phyloP scores from a whole-genome alignment of 2,113 vertebrate species.

The Actenoides hombroni region DNA sequence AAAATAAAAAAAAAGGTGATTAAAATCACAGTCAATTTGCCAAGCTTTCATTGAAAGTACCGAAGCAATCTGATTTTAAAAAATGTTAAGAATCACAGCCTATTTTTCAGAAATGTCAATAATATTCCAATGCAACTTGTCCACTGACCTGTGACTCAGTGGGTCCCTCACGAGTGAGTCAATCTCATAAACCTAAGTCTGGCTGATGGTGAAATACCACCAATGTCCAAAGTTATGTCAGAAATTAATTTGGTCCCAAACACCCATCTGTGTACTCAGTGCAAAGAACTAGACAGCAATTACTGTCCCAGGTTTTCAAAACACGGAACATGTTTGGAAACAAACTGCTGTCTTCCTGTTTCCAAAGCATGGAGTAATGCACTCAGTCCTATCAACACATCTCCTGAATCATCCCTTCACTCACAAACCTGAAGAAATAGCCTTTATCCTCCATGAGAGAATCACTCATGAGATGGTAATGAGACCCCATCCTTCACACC shows the following conservation, averaged over 20 bases:
- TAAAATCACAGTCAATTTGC: conserved; percentile 57
- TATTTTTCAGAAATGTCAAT: conserved; percentile 12
- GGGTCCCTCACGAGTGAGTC: not conserved
- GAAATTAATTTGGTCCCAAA: conserved; percentile 2
- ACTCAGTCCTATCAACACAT: fast-evolving
- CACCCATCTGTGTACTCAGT: not conserved
- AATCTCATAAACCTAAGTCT: conserved; percentile 19
- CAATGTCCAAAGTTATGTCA: not conserved
- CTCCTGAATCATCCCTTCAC: conserved; percentile 4
- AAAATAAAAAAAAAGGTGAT: conserved; percentile 39
- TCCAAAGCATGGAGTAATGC: not conserved
- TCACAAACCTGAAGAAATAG: not conserved
- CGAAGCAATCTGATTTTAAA: conserved; percentile 27
- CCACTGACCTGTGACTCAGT: conserved; percentile 27
- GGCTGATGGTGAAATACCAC: not conserved
- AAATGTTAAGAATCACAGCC: conserved; percentile 37
- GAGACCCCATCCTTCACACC: not conserved
- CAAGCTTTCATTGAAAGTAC: conserved; percentile 72
- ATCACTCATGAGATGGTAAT: not conserved
- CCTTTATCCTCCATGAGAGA: not conserved
- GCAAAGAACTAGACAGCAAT: not conserved
- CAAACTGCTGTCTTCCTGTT: not conserved
- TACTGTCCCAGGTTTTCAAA: not conserved
- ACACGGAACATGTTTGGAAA: not conserved
- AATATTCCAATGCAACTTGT: conserved; percentile 10